A percentile compares a stretch with the other conserved stretches of the same genome.
phyloP scores from a whole-genome alignment of 2,113 vertebrate genomes.

The Bubalus kerabau region DNA sequence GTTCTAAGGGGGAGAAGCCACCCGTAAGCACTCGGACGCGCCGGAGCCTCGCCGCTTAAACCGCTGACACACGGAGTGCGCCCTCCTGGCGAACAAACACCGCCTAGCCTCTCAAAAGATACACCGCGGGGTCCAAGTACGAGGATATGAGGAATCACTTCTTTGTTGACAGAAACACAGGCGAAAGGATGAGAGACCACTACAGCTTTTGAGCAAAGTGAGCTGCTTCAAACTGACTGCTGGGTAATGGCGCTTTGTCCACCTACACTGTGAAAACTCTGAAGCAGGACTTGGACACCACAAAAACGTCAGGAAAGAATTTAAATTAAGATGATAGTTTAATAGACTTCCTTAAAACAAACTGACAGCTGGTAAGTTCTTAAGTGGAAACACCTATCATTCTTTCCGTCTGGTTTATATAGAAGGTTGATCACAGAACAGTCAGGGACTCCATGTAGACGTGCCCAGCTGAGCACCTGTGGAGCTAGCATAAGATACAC shows the following conservation, averaged over 20 bases:
- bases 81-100: not conserved
- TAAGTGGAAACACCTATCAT: not conserved
- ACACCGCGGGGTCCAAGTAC: not conserved
- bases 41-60: not conserved
- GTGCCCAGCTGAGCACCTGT: fast-evolving
- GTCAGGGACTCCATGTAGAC: fast-evolving
- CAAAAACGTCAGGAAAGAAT: not conserved
- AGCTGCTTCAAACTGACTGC: not conserved
- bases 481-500: not conserved
- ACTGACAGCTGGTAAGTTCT: too few species aligned
- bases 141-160: not conserved
- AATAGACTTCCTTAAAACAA: not conserved
- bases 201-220: not conserved
- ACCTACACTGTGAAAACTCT: not conserved
- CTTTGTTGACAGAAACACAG: not conserved
- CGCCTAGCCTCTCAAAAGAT: not conserved
- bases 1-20: slow-evolving; percentile 82
- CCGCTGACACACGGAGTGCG: fast-evolving
- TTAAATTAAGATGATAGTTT: too few species aligned
- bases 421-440: not conserved
- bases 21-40: not conserved
- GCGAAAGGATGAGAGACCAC: not conserved
- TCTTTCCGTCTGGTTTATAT: not conserved
- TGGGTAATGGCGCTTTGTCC: not conserved
- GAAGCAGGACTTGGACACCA: not conserved